Evolutionary conservation across 2,113 vertebrate genomes (phyloP).

Genomic region (Pangasianodon gigas): DNA sequence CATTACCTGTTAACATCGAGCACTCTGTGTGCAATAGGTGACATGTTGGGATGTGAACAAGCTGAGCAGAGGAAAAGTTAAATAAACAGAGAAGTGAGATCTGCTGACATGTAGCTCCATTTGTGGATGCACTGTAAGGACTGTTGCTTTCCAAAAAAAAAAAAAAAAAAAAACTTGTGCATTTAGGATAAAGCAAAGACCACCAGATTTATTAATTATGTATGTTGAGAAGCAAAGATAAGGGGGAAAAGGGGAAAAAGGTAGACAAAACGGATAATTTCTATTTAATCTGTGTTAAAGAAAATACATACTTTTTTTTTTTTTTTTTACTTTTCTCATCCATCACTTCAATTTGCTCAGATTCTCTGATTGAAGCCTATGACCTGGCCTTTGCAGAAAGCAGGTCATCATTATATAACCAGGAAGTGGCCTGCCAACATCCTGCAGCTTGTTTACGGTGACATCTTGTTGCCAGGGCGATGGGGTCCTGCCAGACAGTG

Average conservation of each 20-base stretch:
- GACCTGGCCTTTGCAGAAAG: slow-evolving; percentile 59
- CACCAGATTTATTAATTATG: not conserved
- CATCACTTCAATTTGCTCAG: slow-evolving; percentile 43
- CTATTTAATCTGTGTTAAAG: slow-evolving; percentile 5
- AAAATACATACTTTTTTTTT: slow-evolving; percentile 40
- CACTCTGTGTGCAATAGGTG: slow-evolving; percentile 51
- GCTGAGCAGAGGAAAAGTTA: slow-evolving; percentile 26
- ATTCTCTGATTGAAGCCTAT: slow-evolving; percentile 49
- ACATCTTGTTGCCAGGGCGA: slow-evolving; percentile 69
- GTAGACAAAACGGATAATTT: not conserved
- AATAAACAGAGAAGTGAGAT: slow-evolving; percentile 38
- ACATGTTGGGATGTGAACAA: slow-evolving; percentile 51
- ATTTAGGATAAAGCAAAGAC: not conserved
- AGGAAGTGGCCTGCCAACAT: slow-evolving; percentile 69
- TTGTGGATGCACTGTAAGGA: slow-evolving; percentile 41
- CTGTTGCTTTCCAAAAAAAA: slow-evolving; percentile 40
- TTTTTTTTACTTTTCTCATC: slow-evolving; percentile 43
- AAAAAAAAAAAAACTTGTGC: too few relatives aligned
- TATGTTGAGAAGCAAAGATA: slow-evolving; percentile 20
- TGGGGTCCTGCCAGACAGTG: slow-evolving; percentile 64
- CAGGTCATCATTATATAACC: slow-evolving; percentile 69
- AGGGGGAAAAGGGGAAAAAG: not conserved
- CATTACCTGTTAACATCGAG: slow-evolving; percentile 29
- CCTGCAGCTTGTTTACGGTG: slow-evolving; percentile 75
- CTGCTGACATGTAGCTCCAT: slow-evolving; percentile 46